Conservation (phyloP, 2,888 invertebrate species). For the Homarus gammarus region DNA sequence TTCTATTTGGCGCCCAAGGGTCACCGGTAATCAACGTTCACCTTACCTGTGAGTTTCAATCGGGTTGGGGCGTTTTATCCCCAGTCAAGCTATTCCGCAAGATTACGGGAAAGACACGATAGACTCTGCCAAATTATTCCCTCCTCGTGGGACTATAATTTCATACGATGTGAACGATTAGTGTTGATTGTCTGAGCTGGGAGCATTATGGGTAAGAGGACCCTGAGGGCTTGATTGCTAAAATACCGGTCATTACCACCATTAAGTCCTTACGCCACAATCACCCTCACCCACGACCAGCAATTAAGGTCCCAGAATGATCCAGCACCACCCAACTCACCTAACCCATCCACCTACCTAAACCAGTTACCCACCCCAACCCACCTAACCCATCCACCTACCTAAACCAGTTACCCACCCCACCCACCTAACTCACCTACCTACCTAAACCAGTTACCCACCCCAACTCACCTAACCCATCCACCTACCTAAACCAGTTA, state of each 20-base stretch:
- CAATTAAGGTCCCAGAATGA: conserved; percentile 23
- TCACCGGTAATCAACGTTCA: conserved; percentile 29
- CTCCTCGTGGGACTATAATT: conserved; percentile 22
- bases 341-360: not conserved
- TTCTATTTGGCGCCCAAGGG: conserved; percentile 55
- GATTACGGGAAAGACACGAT: conserved; percentile 38
- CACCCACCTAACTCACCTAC: not conserved
- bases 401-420: not conserved
- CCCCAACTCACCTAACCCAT: not conserved
- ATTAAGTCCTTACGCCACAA: conserved; percentile 45
- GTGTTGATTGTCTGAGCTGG: conserved; percentile 46
- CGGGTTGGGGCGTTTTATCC: not conserved
- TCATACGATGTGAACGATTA: conserved; percentile 43
- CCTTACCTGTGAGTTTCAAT: conserved; percentile 35
- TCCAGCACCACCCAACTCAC: not conserved
- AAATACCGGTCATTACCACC: conserved; percentile 46
- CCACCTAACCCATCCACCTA: not conserved
- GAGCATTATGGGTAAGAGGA: conserved; percentile 46
- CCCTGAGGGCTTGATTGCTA: conserved; percentile 33
- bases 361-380: not conserved
- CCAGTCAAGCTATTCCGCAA: conserved; percentile 2
- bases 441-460: no score
- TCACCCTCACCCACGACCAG: not conserved
- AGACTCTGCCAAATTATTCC: conserved; percentile 13
- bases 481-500: not conserved